Percentiles rank a stretch among this genome's conserved stretches.
Evolutionary conservation across 2,113 vertebrate species (phyloP).

Genomic region (Rhinolophus sinicus): DNA sequence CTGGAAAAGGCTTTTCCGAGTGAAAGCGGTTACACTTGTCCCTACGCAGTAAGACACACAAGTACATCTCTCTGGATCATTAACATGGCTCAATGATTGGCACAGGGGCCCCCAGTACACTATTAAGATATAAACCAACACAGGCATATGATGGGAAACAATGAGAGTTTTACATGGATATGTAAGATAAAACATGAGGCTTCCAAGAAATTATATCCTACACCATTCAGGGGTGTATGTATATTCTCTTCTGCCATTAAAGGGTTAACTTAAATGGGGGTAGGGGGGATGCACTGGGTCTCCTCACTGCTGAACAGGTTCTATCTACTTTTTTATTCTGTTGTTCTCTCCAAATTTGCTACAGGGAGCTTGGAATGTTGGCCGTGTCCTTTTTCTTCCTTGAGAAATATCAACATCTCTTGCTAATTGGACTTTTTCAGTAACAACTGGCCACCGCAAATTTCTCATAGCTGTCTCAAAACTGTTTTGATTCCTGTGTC

Average conservation of each 20-base stretch:
- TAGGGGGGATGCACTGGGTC: no score
- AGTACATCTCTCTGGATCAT: not conserved
- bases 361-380: not conserved
- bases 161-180: not conserved
- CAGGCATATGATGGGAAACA: no score
- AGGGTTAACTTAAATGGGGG: not conserved
- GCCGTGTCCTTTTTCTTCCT: not conserved
- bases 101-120: fast-evolving
- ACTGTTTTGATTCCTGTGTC: not conserved
- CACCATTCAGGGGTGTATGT: not conserved
- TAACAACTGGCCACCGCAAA: not conserved
- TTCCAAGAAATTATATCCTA: not conserved
- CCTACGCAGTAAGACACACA: not conserved
- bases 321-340: not conserved
- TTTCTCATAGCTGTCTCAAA: not conserved
- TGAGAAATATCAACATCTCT: not conserved
- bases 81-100: not conserved
- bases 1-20: not conserved
- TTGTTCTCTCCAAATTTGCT: not conserved
- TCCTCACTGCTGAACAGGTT: not conserved
- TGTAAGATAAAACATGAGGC: not conserved
- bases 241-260: not conserved
- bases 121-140: not conserved
- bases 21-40: not conserved
- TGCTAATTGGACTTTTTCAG: not conserved